Conservation (phyloP, 2,113 vertebrate genomes). For the Rhabdomys dilectus region DNA sequence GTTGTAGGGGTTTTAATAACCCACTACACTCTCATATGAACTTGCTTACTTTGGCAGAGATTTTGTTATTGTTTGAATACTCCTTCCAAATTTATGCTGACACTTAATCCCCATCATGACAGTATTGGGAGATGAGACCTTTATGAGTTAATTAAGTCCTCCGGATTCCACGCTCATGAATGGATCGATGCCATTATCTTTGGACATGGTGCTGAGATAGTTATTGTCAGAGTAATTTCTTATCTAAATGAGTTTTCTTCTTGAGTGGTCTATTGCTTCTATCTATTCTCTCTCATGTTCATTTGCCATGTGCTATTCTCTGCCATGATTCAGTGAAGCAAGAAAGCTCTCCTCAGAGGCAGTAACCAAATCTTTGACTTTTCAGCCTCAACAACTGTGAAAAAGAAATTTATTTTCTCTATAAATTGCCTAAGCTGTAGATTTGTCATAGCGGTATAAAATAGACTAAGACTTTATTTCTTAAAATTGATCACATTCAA, state of each 20-base stretch:
- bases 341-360: background rate
- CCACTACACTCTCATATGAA: background rate
- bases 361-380: background rate
- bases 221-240: background rate
- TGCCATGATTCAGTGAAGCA: background rate
- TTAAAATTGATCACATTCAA: constrained; percentile 3
- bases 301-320: background rate
- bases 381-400: background rate
- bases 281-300: background rate
- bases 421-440: background rate
- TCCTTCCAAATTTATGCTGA: background rate
- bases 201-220: background rate
- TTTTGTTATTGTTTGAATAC: background rate
- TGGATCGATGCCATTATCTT: background rate
- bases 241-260: background rate
- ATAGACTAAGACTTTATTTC: background rate
- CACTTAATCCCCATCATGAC: background rate
- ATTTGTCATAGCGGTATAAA: background rate
- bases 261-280: background rate
- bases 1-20: background rate
- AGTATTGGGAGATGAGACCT: background rate
- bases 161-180: background rate
- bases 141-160: background rate
- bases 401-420: background rate
- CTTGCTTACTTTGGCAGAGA: constrained; percentile 37